Conservation (phyloP, 2,888 invertebrate genomes). For the Cerastis rubricosa region DNA sequence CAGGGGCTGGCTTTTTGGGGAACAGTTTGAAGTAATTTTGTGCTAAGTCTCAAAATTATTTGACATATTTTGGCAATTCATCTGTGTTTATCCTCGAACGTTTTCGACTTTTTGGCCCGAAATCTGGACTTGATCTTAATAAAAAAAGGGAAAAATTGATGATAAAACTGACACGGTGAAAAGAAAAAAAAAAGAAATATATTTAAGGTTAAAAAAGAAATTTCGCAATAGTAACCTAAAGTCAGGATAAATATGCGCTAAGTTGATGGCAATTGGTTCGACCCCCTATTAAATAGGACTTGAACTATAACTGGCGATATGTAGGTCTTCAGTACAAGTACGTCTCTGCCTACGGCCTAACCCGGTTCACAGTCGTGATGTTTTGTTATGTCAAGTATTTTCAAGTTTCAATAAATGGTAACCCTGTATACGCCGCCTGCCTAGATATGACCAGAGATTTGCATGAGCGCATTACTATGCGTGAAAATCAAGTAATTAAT, state of each 20-base stretch:
- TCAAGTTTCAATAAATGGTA: conserved; percentile 15
- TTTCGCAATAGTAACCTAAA: background rate
- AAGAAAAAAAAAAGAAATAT: background rate
- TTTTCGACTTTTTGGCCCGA: background rate
- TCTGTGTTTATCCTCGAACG: too few species aligned
- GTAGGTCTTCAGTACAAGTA: background rate
- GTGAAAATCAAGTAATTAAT: conserved; percentile 72
- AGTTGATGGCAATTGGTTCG: background rate
- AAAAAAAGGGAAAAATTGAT: background rate
- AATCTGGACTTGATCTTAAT: background rate
- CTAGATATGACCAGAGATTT: conserved; percentile 65
- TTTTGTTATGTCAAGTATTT: background rate
- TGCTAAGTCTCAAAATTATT: background rate
- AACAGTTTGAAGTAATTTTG: background rate
- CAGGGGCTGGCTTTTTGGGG: background rate
- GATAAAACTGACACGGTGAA: background rate
- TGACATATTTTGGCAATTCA: background rate
- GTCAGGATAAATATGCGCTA: background rate
- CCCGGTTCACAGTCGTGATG: background rate
- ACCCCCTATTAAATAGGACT: background rate
- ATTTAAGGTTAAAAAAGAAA: background rate
- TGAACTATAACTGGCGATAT: background rate
- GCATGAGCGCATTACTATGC: conserved; percentile 64
- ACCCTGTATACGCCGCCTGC: conserved; percentile 69
- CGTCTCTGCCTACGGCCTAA: background rate